A percentile compares a stretch with the other conserved stretches of the same genome.
phyloP scores from a whole-genome alignment of 2,888 invertebrate species.

The Andrena fulva region DNA sequence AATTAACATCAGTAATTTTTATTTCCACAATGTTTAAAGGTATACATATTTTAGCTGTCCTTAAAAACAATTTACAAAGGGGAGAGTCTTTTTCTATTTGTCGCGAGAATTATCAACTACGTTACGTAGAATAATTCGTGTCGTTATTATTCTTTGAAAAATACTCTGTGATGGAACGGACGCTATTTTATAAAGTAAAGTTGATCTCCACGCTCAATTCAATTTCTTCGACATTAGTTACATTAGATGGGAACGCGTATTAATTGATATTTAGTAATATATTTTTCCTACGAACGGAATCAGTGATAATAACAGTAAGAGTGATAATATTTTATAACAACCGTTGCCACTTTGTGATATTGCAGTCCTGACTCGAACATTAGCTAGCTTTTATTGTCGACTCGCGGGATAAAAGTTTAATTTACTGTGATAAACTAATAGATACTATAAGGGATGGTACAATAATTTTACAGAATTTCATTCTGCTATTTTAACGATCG shows the following conservation, averaged over 20 bases:
- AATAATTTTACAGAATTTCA: conserved; percentile 14
- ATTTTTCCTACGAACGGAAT: conserved; percentile 45
- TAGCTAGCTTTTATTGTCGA: conserved; percentile 36
- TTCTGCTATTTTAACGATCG: neutral
- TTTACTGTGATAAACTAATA: conserved; percentile 48
- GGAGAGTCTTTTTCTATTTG: no score
- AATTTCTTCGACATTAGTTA: conserved; percentile 5
- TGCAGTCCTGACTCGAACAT: conserved; percentile 34
- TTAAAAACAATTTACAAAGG: no score
- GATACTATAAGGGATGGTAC: conserved; percentile 6
- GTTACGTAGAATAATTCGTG: no score
- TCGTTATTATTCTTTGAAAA: no score
- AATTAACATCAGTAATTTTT: no score
- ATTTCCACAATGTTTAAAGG: no score
- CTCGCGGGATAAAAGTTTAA: conserved; percentile 24
- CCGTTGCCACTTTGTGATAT: conserved; percentile 60
- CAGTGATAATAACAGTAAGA: conserved; percentile 30
- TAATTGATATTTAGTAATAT: conserved; percentile 29
- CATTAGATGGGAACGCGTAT: conserved; percentile 17
- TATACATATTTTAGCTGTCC: no score
- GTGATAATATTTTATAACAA: conserved; percentile 59
- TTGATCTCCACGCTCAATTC: conserved; percentile 14
- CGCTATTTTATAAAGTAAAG: conserved; percentile 12
- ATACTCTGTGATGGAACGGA: no score
- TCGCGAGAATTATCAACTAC: no score